Percentiles rank a stretch among this genome's conserved stretches.
Evolutionary conservation across 2,888 invertebrate species (phyloP).

Genomic region (Cheilosia pagana): DNA sequence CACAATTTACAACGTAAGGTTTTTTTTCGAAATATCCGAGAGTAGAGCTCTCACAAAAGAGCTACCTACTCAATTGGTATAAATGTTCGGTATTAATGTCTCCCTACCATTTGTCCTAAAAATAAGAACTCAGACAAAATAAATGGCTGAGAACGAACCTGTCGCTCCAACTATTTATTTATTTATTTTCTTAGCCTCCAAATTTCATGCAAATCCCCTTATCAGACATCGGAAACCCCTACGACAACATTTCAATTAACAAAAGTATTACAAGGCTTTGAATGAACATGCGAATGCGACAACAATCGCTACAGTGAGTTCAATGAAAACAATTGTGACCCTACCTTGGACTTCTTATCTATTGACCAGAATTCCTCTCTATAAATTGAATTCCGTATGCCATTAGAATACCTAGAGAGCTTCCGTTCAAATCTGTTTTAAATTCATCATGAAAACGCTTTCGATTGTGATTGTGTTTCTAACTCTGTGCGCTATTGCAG

Average conservation of each 20-base stretch:
- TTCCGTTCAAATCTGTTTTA: background rate
- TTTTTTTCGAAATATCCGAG: too few species aligned
- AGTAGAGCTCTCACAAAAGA: too few species aligned
- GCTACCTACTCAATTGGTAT: too few species aligned
- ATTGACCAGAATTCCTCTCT: background rate
- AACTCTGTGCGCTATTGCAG: background rate
- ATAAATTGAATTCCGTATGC: constrained; percentile 28
- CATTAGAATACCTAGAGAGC: background rate
- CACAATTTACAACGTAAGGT: too few species aligned
- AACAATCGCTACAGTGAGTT: constrained; percentile 2
- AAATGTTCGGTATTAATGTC: too few species aligned
- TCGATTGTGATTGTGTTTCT: background rate
- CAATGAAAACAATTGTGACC: constrained; percentile 24
- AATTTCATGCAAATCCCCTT: constrained; percentile 2
- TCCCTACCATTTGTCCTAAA: too few species aligned
- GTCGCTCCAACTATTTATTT: too few species aligned
- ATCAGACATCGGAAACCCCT: background rate
- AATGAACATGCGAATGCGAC: background rate
- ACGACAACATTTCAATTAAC: background rate
- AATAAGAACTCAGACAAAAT: too few species aligned
- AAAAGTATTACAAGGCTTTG: constrained; percentile 27
- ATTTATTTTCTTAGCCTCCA: background rate
- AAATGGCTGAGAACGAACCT: too few species aligned
- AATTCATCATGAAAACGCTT: background rate
- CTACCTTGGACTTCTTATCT: constrained; percentile 49